These are phyloP conservation scores for Cancer borealis DNA, from an alignment of 2,888 invertebrate genomes.

Conservation along the genomic window DNA sequence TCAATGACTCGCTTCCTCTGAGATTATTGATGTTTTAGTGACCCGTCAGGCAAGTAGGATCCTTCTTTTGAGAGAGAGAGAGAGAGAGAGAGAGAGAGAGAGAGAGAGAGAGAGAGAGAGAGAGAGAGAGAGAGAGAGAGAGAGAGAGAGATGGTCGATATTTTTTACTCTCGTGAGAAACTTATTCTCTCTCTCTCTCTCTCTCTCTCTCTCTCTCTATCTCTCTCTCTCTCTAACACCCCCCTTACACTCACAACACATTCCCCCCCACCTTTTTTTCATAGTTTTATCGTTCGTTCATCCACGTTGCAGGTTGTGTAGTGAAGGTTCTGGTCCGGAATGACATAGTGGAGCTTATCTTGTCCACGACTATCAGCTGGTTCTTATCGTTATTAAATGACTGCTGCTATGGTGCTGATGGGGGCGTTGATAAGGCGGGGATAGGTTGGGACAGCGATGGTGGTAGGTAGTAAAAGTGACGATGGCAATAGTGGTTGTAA, in stretches of 20 bases:
- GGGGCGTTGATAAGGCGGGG: not conserved
- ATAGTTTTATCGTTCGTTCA: not conserved
- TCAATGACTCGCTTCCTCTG: not conserved
- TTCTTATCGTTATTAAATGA: conserved; percentile 16
- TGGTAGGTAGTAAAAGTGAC: not conserved
- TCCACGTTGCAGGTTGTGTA: not conserved
- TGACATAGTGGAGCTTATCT: not conserved
- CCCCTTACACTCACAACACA: too few relatives aligned
- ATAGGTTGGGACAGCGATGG: not conserved
- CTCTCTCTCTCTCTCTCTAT: not conserved
- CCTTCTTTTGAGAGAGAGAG: not conserved
- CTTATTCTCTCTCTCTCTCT: not conserved
- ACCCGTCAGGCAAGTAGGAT: not conserved
- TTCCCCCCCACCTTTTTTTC: not conserved
- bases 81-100: conserved; percentile 33
- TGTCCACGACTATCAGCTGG: not conserved
- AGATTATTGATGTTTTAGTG: not conserved
- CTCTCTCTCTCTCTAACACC: not conserved
- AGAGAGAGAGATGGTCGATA: not conserved
- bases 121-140: conserved; percentile 55
- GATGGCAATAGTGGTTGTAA: not conserved
- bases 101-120: conserved; percentile 55
- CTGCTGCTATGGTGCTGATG: not conserved
- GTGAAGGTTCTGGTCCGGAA: not conserved
- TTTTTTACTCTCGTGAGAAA: not conserved